Evolutionary conservation across 2,888 invertebrate genomes (phyloP), one percentile per base, ranked within the genome.

Genomic region (Volucella bombylans): DNA sequence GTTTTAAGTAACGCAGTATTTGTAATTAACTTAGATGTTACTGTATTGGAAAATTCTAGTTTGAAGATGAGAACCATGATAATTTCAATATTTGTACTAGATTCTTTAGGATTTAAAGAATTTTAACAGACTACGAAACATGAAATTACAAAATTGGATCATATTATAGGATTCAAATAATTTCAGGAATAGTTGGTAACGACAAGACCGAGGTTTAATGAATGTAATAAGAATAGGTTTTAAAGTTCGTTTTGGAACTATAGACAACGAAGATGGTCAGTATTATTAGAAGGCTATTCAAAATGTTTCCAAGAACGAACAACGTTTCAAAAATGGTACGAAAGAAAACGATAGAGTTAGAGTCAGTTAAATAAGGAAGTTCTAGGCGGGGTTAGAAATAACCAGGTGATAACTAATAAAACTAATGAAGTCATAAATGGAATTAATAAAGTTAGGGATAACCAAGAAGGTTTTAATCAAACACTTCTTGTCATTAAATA

Each of bases 141-240:
- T n/a, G n/a, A n/a, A n/a, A n/a, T n/a, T n/a, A n/a, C n/a, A n/a
- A n/a, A n/a, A 23, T 38, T 38, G 49, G 14, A 64, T 12, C 39
- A 47, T 31, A 49, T 23, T 11, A 47, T 49, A 50, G 64, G 49
- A 49, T 65, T 11, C 39, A 39, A 6, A 50, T 55, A 31, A 55
- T 38, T 55, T 55, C 39, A 38, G 38, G 38, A 23, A 55, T 55
- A n/a, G 31, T 38, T 12, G 55, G n/a, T 14, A 39, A 39, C 10
- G 55, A 9, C 23, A 38, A 38, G 12, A 55, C 31, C 55, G 14
- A 1, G 12, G 55, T 31, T 12, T 31, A 38, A 8, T 1, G 3
- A 31, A 31, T 38, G 12, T 43, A 43, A 43, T 43, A 43, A 2
- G 43, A 11, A 43, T 2, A 43, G 43, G 1, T 9, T 43, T 43